phyloP scores from a whole-genome alignment of 2,113 vertebrate species.

The Dromaius novaehollandiae region DNA sequence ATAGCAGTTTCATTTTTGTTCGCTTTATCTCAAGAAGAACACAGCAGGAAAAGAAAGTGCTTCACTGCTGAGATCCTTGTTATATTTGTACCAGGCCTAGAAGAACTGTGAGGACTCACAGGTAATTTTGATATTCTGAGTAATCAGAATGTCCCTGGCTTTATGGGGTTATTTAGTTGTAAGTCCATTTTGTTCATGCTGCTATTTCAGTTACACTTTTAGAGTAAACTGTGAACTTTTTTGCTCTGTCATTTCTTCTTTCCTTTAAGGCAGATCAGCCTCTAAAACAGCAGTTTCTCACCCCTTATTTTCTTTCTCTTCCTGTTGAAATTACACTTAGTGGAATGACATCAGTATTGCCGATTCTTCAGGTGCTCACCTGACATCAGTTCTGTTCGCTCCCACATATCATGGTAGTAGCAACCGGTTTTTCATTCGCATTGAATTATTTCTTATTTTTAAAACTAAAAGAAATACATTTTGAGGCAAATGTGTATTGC shows the following conservation, averaged over 20 bases:
- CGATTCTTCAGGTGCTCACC: not conserved
- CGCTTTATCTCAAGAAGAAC: not conserved
- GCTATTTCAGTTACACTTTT: not conserved
- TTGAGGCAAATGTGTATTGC: not conserved
- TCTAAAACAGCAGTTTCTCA: not conserved
- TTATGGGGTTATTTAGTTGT: not conserved
- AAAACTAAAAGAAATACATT: not conserved
- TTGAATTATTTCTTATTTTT: not conserved
- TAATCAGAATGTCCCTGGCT: not conserved
- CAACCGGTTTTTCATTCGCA: not conserved
- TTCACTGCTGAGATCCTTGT: accelerated
- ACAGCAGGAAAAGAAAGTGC: not conserved
- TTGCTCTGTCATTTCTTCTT: not conserved
- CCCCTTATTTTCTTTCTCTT: not conserved
- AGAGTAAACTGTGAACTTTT: not conserved
- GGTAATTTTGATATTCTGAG: not conserved
- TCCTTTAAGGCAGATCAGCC: not conserved
- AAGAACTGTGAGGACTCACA: not conserved
- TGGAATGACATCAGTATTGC: not conserved
- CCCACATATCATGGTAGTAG: not conserved
- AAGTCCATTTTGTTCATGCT: not conserved
- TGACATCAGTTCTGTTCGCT: not conserved
- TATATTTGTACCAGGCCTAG: accelerated
- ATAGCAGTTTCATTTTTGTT: not conserved
- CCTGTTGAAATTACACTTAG: not conserved